Evolutionary conservation across 1,140 invertebrate genomes (phyloP), one percentile per base, ranked within the genome.

Genomic region (Metaphire vulgaris): DNA sequence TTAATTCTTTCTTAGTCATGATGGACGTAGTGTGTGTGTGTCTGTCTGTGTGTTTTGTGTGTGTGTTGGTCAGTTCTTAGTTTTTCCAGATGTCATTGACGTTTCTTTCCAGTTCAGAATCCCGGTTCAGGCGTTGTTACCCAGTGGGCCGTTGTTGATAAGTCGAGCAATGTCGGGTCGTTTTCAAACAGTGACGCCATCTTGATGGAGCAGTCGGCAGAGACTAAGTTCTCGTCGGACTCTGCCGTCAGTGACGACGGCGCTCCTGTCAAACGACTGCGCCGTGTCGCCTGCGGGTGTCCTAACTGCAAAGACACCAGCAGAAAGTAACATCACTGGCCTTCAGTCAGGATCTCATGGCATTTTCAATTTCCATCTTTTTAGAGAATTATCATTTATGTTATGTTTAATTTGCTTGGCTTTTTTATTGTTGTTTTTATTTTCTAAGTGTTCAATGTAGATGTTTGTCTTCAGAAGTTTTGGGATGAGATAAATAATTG

Each of bases 281-380:
- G 95, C 75, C 86, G 96, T 56, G 93, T 98, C 0, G 95, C 96
- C 12, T 98, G 96, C 85, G 96, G 95, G 0, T 98, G 96, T 87
- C 96, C 96, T 0, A 98, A 98, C 85, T 98, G 96, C 84, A 90
- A 91, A 69, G 93, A 95, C 81, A 92, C 92, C 0, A 93, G 96
- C 74, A 82, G 86, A 77, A 82, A 84, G 82, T 91, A 91, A 89
- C 90, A n/a, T 21, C n/a, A n/a, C n/a, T n/a, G n/a, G n/a, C n/a
- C n/a, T n/a, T n/a, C n/a, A n/a, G n/a, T n/a, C n/a, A n/a, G n/a
- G n/a, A n/a, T n/a, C n/a, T n/a, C n/a, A n/a, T n/a, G 31, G 30
- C 6, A 71, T 1, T 66, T 1, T 1, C 29, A 66, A 68, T 14
- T 26, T 2, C 12, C 31, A 1, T n/a, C 1, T 68, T 68, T 6